Base-by-base conservation (phyloP, 2,113 vertebrate genomes). In the Notothenia coriiceps region DNA sequence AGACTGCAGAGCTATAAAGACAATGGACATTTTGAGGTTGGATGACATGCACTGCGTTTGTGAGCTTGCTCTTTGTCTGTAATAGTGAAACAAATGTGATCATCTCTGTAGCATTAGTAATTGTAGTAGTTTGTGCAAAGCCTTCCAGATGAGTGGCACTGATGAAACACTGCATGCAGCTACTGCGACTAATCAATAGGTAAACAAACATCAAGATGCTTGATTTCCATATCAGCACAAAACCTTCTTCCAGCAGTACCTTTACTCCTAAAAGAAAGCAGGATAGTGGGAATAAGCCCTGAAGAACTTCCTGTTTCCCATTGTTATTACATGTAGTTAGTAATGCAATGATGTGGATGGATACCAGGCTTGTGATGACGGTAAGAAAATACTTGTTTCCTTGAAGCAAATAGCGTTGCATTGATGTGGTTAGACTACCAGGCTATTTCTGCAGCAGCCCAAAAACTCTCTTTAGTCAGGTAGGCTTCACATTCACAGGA, bases 181-280 rank as follows among this genome's bases (percentile, higher is more conserved):
- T 56, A 40, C 57, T 1, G 5, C 59, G 69, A 55, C 55, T 68
- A 52, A 63, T 88, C 51, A 68, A 71, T 75, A 60, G 20, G 13
- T 75, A 73, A 78, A 83, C 62, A 76, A 70, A 79, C 57, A 68
- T 74, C 40, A 65, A 22, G 40, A n/a, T 13, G 49, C 47, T 68
- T 43, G 51, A 70, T 59, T 80, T 77, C 44, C 22, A 50, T 69
- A 80, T 44, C 49, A 13, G 54, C 60, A 62, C 52, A 65, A 43
- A 65, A 46, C 70, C 44, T 63, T 12, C 49, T 59, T 47, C 49
- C 44, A n/a, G 52, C 74, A 17, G 47, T 25, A 8, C 0, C 10
- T 51, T 67, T 55, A 1, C 15, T 18, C 18, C 25, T 5, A 25
- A n/a, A 68, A 63, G 51, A 6, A 52, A 47, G 25, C 66, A 7